Base-by-base conservation (phyloP, 1,140 invertebrate genomes). In the Eurosta solidaginis region DNA sequence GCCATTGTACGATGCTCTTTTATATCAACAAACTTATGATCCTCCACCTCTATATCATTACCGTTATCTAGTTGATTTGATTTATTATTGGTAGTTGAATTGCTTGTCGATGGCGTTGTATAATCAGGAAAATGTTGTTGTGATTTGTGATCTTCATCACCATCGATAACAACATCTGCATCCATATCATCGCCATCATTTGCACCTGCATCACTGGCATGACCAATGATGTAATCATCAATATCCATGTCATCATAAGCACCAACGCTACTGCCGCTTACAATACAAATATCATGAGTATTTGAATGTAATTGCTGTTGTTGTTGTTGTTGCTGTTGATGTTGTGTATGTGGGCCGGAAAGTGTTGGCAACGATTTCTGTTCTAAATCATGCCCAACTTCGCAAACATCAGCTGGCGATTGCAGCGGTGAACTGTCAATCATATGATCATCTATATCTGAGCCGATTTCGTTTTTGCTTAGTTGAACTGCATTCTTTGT, bases 161-260 rank as follows among this genome's bases (percentile, higher is more conserved):
- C 73, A n/a, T 78, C 77, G 2, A 49, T 44, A 12, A 83, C 80
- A 0, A 84, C 83, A 2, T 84, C 80, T 0, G 80, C 82, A 1
- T 82, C 81, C 5, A 47, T 36, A 14, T 80, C 80, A 25, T 81
- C 82, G 20, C 81, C 77, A 33, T 81, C 77, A 17, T 81, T 82
- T n/a, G 22, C 47, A 44, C 52, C 54, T 14, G 50, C 54, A 50
- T 68, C 63, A 22, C 74, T 59, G 25, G 73, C 44, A 79, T 84
- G 83, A 7, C 85, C 85, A 50, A 85, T 86, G 12, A 86, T 86
- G 45, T 84, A 86, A 77, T 84, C 83, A 49, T 85, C 83, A 27
- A 86, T 86, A 52, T 86, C 85, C 85, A 86, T 86, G 40, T 86
- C 85, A 77, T 86, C 83, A 73, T 86, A 86, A 17, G 68, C 81